A percentile compares a stretch with the other conserved stretches of the same genome.
Conservation (phyloP, 2,113 vertebrate species). For the Bubo blakistoni region DNA sequence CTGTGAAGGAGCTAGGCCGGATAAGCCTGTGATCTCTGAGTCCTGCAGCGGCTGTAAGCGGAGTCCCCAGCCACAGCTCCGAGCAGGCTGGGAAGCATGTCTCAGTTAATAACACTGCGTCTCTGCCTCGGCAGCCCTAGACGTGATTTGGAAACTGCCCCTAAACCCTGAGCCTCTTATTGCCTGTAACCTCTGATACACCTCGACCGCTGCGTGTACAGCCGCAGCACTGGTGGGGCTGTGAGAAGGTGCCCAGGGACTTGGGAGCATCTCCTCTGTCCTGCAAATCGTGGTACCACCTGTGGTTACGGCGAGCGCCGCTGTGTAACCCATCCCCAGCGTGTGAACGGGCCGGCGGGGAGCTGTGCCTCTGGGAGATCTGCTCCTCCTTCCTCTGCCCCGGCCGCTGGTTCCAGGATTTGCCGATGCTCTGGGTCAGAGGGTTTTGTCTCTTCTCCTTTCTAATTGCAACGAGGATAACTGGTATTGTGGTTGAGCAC, state of each 20-base stretch:
- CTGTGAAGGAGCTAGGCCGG: not conserved
- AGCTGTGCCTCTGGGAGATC: not conserved
- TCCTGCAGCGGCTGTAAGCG: not conserved
- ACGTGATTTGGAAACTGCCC: not conserved
- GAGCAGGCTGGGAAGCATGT: not conserved
- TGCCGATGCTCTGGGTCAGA: not conserved
- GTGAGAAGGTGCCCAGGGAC: not conserved
- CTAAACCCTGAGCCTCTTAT: not conserved
- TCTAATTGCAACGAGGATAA: not conserved
- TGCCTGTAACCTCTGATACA: not conserved
- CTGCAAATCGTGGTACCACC: not conserved
- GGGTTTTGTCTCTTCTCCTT: not conserved
- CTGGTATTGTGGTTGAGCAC: not conserved
- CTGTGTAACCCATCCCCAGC: not conserved
- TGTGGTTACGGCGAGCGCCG: not conserved
- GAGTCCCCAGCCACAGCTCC: not conserved
- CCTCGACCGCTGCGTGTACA: not conserved
- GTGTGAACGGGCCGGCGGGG: not conserved
- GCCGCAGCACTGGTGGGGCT: not conserved
- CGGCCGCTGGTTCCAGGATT: not conserved
- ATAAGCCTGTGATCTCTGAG: not conserved
- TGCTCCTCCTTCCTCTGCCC: not conserved
- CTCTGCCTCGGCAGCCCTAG: not conserved
- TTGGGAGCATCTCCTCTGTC: not conserved
- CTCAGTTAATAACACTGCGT: rapidly evolving